A percentile compares a stretch with the other conserved stretches of the same genome.
Evolutionary conservation across 2,888 invertebrate species (phyloP).

Genomic region (Protonemura montana): DNA sequence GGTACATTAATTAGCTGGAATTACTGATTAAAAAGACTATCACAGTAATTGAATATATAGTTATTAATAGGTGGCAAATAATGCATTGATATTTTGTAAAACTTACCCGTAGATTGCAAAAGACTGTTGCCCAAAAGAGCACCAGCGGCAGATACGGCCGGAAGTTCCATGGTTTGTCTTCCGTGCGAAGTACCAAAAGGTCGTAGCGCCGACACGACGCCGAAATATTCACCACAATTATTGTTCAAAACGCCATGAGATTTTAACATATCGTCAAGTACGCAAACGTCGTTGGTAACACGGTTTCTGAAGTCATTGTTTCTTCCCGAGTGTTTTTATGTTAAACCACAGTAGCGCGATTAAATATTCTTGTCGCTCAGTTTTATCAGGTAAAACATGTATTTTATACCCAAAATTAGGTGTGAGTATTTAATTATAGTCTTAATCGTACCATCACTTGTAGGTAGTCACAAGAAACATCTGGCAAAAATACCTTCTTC

Average conservation of each 20-base stretch:
- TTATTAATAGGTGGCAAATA: background rate
- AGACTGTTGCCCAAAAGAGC: constrained; percentile 27
- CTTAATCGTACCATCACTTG: background rate
- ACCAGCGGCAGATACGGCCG: constrained; percentile 15
- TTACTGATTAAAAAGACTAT: no score
- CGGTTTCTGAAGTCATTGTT: background rate
- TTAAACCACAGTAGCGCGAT: background rate
- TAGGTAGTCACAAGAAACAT: background rate
- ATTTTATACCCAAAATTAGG: background rate
- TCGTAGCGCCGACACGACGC: constrained; percentile 13
- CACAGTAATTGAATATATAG: background rate
- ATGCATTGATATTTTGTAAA: background rate
- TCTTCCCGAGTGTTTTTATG: background rate
- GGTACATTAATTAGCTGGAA: no score
- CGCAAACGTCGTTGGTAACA: background rate
- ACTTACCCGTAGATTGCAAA: constrained; percentile 23
- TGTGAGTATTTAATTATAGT: background rate
- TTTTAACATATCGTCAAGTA: constrained; percentile 24
- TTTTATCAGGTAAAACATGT: background rate
- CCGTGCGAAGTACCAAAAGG: background rate
- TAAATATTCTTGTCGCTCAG: background rate
- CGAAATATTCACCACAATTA: background rate
- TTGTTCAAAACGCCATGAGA: background rate
- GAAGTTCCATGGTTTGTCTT: constrained; percentile 14
- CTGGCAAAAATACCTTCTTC: background rate